Percentiles rank a stretch among this genome's conserved stretches.
phyloP scores from a whole-genome alignment of 2,113 vertebrate species.

The Erythrolamprus reginae region DNA sequence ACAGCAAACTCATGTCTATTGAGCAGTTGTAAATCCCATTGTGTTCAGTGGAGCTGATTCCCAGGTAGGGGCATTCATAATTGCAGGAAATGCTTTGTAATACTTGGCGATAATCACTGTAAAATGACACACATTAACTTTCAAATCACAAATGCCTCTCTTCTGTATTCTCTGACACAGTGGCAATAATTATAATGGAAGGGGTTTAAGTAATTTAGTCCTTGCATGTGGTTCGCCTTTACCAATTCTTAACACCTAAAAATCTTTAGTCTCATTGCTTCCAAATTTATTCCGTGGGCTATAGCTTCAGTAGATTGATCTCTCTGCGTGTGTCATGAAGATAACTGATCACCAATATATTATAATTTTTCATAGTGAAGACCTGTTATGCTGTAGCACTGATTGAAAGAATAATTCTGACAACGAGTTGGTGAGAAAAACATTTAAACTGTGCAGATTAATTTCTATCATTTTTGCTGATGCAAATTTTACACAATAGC shows the following conservation, averaged over 20 bases:
- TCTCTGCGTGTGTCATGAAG: background rate
- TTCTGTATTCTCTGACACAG: background rate
- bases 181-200: background rate
- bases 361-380: background rate
- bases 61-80: background rate
- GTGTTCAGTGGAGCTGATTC: background rate
- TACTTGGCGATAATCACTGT: background rate
- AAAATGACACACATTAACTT: background rate
- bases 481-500: background rate
- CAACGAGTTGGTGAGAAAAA: background rate
- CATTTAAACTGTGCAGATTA: slow-evolving; percentile 11
- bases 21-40: background rate
- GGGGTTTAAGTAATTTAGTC: background rate
- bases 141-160: background rate
- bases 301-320: background rate
- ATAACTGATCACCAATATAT: background rate
- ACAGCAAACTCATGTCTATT: background rate
- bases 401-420: background rate
- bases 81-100: background rate
- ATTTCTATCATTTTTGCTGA: slow-evolving; percentile 16
- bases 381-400: background rate
- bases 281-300: background rate
- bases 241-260: background rate
- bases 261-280: background rate
- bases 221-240: background rate